A percentile compares a stretch with the other conserved stretches of the same genome.
Evolutionary conservation across 1,140 invertebrate genomes (phyloP).

Genomic region (Bicyclus anynana): DNA sequence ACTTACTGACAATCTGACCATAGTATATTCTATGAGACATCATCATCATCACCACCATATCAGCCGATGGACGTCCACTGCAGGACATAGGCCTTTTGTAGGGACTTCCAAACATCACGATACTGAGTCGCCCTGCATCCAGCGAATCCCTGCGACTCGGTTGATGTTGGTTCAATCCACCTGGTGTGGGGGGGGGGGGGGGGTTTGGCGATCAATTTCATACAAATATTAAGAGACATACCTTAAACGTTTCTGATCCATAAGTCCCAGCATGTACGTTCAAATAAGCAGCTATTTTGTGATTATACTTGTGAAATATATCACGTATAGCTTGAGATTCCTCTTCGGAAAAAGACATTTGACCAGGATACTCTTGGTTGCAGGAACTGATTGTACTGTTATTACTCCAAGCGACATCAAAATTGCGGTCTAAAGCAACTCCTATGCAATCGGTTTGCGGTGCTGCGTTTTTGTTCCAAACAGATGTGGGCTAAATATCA

Average conservation of each 20-base stretch:
- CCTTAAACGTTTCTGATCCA: conserved; percentile 35
- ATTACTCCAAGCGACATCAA: conserved; percentile 80
- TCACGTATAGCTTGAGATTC: conserved; percentile 81
- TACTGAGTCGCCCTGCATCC: too few species aligned
- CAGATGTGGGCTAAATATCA: not conserved
- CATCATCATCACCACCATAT: too few species aligned
- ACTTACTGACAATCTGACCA: too few species aligned
- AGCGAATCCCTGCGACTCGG: too few species aligned
- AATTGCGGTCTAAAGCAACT: conserved; percentile 82
- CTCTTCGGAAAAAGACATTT: conserved; percentile 84
- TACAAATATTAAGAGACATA: conserved; percentile 17
- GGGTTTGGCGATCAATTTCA: too few species aligned
- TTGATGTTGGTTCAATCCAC: too few species aligned
- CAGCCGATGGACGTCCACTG: too few species aligned
- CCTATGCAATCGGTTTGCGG: conserved; percentile 75
- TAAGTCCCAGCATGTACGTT: conserved; percentile 47
- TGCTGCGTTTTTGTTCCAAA: conserved; percentile 79
- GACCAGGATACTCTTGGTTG: conserved; percentile 83
- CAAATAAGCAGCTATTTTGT: conserved; percentile 56
- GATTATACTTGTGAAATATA: conserved; percentile 58
- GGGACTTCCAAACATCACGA: too few species aligned
- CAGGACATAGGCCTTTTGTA: too few species aligned
- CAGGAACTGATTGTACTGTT: conserved; percentile 79
- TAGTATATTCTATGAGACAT: too few species aligned
- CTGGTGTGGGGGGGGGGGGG: too few species aligned